Evolutionary conservation across 2,113 vertebrate genomes (phyloP), one percentile per base, ranked within the genome.

Genomic region (Taxidea taxus): DNA sequence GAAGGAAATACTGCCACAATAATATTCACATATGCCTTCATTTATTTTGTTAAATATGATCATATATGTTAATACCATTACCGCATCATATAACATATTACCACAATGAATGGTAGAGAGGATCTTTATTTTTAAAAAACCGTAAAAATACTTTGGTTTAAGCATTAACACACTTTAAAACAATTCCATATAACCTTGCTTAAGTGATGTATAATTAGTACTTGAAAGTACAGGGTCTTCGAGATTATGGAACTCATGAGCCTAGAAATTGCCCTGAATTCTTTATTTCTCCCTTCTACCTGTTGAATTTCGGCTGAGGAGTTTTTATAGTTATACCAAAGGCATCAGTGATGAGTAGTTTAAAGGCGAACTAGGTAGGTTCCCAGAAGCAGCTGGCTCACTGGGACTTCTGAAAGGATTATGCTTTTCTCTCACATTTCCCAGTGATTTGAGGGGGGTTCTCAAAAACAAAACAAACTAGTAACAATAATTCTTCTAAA

Each of bases 271-370:
- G 37, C 88, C 91, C 0, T 10, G 18, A 21, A 86, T 58, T 87
- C 58, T 1, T 29, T 88, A 37, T 89, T 58, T 44, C 47, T 62
- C 25, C 54, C 21, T 91, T 80, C 77, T 51, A 6, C 0, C 0
- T 34, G 75, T 2, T 95, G 88, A 74, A 77, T 75, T 64, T 49
- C 54, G 77, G 74, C 78, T 81, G 78, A 72, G 97, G 31, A 31
- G 74, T 96, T 93, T 92, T 98, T 84, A 56, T 82, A 49, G 20
- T 93, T 80, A 93, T 21, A 90, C 94, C 86, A 97, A 91, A 92
- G 64, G 56, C 66, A 95, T 88, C 74, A 20, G 42, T 8, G 64
- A 87, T 39, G 58, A 60, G 37, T 14, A 66, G 51, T 85, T 83
- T 54, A 56, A 84, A 64, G 10, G 27, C 72, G 25, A 15, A 70